These are phyloP conservation scores for Nettapus auritus DNA, from an alignment of 2,113 vertebrate species.

Conservation along the genomic window DNA sequence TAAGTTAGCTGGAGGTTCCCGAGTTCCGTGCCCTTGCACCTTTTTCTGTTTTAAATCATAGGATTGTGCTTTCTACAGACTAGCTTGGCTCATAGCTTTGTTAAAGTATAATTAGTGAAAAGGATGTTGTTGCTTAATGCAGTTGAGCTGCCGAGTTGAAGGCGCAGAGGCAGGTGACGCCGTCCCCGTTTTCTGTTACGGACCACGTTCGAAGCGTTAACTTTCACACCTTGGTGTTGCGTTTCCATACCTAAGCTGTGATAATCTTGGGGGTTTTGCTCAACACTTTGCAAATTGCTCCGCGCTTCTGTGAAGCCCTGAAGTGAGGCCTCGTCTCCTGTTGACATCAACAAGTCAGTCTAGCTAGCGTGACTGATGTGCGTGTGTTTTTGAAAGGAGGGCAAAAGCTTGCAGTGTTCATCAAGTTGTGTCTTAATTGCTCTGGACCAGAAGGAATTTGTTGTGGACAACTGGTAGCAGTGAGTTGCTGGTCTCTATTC, in stretches of 20 bases:
- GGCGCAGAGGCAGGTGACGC: background rate
- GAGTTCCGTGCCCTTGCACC: background rate
- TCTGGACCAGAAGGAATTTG: background rate
- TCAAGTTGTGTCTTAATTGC: background rate
- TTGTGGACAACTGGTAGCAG: background rate
- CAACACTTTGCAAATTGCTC: background rate
- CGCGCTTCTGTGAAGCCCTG: background rate
- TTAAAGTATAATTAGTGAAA: background rate
- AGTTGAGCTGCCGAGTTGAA: background rate
- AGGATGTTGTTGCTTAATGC: background rate
- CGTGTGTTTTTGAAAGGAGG: background rate
- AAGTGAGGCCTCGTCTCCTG: background rate
- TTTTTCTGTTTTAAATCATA: background rate
- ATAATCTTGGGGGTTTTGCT: conserved; percentile 29
- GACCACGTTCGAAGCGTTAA: background rate
- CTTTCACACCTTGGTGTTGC: conserved; percentile 36
- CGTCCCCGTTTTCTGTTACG: background rate
- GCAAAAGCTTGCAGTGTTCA: background rate
- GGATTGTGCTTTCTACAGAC: background rate
- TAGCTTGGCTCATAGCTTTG: background rate
- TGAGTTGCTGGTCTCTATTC: background rate
- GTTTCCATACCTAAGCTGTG: conserved; percentile 9
- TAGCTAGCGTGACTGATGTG: background rate
- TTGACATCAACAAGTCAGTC: background rate
- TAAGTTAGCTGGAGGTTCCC: background rate